A percentile compares a stretch with the other conserved stretches of the same genome.
Evolutionary conservation across 2,888 invertebrate genomes (phyloP).

Genomic region (Euzetes globulus): DNA sequence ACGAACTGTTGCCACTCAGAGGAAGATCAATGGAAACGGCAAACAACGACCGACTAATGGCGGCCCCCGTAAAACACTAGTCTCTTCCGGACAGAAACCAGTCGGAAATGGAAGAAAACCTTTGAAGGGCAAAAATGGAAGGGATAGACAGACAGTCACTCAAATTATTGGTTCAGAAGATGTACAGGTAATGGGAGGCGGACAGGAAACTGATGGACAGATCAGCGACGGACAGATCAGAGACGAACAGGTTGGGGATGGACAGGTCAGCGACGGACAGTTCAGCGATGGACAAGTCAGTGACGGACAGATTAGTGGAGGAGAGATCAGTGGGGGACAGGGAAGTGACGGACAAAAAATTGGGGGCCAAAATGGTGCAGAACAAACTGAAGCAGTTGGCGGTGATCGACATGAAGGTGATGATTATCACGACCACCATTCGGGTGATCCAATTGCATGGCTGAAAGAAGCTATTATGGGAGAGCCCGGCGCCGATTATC

Average conservation of each 20-base stretch:
- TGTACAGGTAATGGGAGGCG: too few species aligned
- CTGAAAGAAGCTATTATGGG: constrained; percentile 60
- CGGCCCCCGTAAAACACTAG: neutral
- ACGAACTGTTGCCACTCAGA: neutral
- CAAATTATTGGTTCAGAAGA: neutral
- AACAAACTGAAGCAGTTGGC: neutral
- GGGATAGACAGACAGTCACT: neutral
- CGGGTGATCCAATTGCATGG: constrained; percentile 49
- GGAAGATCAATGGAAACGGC: neutral
- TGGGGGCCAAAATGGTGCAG: neutral
- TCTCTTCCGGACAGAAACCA: neutral
- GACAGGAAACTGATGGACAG: too few species aligned
- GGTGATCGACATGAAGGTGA: neutral
- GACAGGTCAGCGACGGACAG: neutral
- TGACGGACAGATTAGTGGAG: neutral
- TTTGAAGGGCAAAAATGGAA: neutral
- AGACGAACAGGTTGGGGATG: neutral
- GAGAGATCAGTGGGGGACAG: neutral
- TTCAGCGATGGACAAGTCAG: neutral
- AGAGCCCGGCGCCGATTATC: constrained; percentile 60
- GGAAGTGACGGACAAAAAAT: too few species aligned
- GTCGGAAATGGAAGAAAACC: neutral
- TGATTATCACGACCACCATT: constrained; percentile 40
- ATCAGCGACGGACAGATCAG: neutral
- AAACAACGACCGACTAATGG: neutral